Base-by-base conservation (phyloP, 1,140 invertebrate species). In the Cherax quadricarinatus region DNA sequence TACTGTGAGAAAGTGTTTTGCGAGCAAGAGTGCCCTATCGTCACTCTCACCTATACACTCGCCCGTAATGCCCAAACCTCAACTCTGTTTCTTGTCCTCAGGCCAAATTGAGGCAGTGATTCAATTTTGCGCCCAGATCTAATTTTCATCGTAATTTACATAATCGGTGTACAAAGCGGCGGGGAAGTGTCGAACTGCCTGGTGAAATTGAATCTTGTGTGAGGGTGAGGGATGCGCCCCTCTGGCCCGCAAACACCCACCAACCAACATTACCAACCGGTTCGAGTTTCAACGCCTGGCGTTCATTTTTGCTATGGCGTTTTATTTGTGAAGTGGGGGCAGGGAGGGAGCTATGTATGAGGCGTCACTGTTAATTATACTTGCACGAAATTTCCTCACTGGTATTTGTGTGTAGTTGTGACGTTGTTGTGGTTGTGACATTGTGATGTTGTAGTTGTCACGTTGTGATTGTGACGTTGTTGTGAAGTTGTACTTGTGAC, bases 101-200 rank as follows among this genome's bases (percentile, higher is more conserved):
- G 82, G 88, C 88, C 88, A 90, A 90, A 90, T 90, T 90, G 88
- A 90, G 88, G 88, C 88, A 83, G 88, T 90, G 88, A 90, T 90
- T 90, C 88, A 90, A 90, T 90, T 90, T 90, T 90, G 62, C 88
- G 66, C 16, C 88, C 66, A 60, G 88, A 90, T 90, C 88, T 90
- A 90, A 90, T 90, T 90, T 90, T 90, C 88, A 84, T 90, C 75
- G 88, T 90, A 90, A 90, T 90, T 90, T 90, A 84, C 88, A 90
- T 90, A 90, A 90, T 90, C 88, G 88, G 88, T 90, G 88, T 90
- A 90, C 88, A 90, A 90, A 90, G 88, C 88, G 81, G 1, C 70
- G 60, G 70, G 81, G 88, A 90, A 84, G 88, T 84, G 88, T 90
- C 88, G 81, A 85, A 90, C 81, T 90, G 73, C 70, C 21, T 83